Base-by-base conservation (phyloP, 2,888 invertebrate species). In the Netelia fuscicornis region DNA sequence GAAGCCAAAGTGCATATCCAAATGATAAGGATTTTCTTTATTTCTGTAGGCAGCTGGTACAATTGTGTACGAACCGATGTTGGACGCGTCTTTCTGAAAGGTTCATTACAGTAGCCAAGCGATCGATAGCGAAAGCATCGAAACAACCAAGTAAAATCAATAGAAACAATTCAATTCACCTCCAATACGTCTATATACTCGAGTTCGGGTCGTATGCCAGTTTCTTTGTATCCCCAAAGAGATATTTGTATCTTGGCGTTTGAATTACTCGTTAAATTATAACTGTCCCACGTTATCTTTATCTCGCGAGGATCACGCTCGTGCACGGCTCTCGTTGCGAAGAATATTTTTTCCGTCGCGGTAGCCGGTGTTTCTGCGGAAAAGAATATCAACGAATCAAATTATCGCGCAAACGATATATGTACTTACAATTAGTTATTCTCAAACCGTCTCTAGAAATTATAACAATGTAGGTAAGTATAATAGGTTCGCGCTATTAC, bases 171-270 rank as follows among this genome's bases (percentile, higher is more conserved):
- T 25, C 17, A 20, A 72, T 62, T 94, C 13, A 95, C 95, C 92
- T 97, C 97, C 70, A 98, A 95, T 87, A 96, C 95, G 85, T 97
- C 97, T 81, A 98, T 98, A 91, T 95, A 98, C 84, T 97, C 95
- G 65, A 98, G 94, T 90, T 98, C 96, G 0, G 98, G 98, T 68
- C 95, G 94, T 81, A 97, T 97, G 0, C 97, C 97, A 0, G 96
- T 95, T 94, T 98, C 98, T 72, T 97, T 96, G 94, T 98, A 98
- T 0, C 98, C 98, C 97, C 97, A 98, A 11, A 98, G 93, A 0
- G 97, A 97, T 88, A 98, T 97, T 87, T 96, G 96, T 0, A 98
- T 96, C 67, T 96, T 96, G 0, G 97, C 97, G 90, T 96, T 97
- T 52, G 95, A 94, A 92, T 97, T 97, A 54, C 96, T 96, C 0